These are phyloP conservation scores for Drosophila melanica DNA, from an alignment of 1,140 invertebrate species.

Conservation along the genomic window DNA sequence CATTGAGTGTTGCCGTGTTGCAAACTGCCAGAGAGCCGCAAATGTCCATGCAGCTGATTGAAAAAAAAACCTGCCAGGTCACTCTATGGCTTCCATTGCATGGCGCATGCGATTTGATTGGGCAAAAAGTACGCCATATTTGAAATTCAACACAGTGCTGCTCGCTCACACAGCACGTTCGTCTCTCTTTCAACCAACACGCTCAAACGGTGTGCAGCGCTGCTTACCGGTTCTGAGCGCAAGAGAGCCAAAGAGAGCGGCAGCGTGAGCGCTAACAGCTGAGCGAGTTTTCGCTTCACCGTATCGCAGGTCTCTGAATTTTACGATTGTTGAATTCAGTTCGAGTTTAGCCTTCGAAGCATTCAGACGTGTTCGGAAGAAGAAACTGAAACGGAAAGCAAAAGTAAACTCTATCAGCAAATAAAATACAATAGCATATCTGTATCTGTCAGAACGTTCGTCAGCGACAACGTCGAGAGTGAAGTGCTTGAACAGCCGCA, in stretches of 20 bases:
- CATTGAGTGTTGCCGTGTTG: conserved; percentile 70
- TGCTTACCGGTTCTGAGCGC: conserved; percentile 59
- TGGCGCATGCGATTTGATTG: conserved; percentile 83
- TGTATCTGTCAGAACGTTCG: conserved; percentile 26
- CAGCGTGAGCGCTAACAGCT: conserved; percentile 6
- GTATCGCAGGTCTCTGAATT: conserved; percentile 48
- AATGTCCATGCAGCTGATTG: conserved; percentile 36
- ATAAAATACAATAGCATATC: conserved; percentile 3
- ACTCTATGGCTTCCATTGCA: conserved; percentile 61
- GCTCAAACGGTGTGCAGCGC: conserved; percentile 31
- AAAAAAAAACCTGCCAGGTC: conserved; percentile 47
- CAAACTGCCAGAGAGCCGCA: conserved; percentile 36
- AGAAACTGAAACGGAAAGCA: conserved; percentile 55
- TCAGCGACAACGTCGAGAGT: conserved; percentile 14
- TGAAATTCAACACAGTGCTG: conserved; percentile 69
- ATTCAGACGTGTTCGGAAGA: conserved; percentile 80
- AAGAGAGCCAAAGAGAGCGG: conserved; percentile 13
- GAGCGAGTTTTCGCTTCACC: conserved; percentile 47
- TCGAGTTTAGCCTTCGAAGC: conserved; percentile 82
- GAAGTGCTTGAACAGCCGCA: conserved; percentile 24
- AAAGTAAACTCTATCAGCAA: conserved; percentile 33
- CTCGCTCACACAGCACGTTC: conserved; percentile 53
- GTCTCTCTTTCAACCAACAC: conserved; percentile 37
- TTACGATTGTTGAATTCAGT: conserved; percentile 60
- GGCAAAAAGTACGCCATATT: conserved; percentile 83